phyloP scores from a whole-genome alignment of 2,797 vertebrate species.

The Mergus octosetaceus region DNA sequence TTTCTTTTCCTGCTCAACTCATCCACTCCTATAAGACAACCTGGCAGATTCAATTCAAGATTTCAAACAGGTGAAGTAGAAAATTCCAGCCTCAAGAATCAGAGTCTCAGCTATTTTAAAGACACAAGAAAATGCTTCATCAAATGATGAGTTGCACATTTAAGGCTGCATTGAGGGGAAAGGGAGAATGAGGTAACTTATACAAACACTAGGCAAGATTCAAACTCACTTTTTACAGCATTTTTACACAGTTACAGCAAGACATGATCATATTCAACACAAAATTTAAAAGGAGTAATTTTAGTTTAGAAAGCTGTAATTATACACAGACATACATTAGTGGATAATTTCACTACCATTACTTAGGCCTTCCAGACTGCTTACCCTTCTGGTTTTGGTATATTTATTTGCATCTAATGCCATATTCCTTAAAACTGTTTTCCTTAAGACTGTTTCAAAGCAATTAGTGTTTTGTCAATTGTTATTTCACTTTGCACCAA shows the following conservation, averaged over 20 bases:
- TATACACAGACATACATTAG: neutral
- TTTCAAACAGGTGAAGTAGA: neutral
- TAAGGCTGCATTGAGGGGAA: neutral
- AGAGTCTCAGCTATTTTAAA: neutral
- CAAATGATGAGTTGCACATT: neutral
- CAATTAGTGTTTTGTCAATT: neutral
- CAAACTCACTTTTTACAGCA: neutral
- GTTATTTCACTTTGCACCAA: neutral
- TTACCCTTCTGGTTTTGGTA: neutral
- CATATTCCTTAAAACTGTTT: neutral
- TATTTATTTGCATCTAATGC: neutral
- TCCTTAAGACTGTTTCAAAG: neutral
- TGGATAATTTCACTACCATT: neutral
- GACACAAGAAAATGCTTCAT: neutral
- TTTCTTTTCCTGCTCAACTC: neutral
- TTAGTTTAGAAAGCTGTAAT: slow-evolving; percentile 19
- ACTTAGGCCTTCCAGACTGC: neutral
- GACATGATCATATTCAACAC: neutral
- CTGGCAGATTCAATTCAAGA: neutral
- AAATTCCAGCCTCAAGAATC: neutral
- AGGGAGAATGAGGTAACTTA: neutral
- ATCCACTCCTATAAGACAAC: neutral
- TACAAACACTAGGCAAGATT: neutral
- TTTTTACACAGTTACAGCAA: neutral
- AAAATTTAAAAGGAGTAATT: neutral